Evolutionary conservation across 2,113 vertebrate species (phyloP).

Genomic region (Myotis brandtii): DNA sequence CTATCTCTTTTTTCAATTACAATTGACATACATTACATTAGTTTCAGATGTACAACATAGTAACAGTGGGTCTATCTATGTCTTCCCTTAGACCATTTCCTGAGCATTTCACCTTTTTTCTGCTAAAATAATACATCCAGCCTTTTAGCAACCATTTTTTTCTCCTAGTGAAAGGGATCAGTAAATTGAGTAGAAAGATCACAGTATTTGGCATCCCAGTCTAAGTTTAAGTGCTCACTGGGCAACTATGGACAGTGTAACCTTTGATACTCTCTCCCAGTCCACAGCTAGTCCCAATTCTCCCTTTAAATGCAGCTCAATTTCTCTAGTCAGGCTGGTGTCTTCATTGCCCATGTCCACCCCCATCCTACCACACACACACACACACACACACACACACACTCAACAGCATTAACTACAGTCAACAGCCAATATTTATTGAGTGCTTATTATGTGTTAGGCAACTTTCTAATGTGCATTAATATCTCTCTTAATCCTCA

Average conservation of each 20-base stretch:
- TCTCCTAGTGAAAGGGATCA: slow-evolving; percentile 12
- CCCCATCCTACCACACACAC: neutral
- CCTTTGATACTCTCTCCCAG: neutral
- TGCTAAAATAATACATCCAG: neutral
- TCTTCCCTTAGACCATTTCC: slow-evolving; percentile 30
- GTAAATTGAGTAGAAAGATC: neutral
- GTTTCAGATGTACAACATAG: neutral
- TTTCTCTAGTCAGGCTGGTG: neutral
- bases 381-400: neutral
- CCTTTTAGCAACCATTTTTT: slow-evolving; percentile 49
- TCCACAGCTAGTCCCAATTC: neutral
- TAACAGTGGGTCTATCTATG: neutral
- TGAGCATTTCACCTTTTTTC: neutral
- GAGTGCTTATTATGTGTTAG: slow-evolving; percentile 5
- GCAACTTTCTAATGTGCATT: neutral
- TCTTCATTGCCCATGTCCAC: neutral
- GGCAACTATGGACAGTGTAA: neutral
- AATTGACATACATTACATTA: neutral
- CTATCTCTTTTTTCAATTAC: neutral
- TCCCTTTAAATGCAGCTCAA: neutral
- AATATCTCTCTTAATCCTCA: slow-evolving; percentile 6
- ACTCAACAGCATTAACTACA: neutral
- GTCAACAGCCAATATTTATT: neutral
- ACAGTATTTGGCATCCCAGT: neutral
- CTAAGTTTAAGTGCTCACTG: neutral